Conservation (phyloP, 2,797 vertebrate genomes). For the Ispidina picta region DNA sequence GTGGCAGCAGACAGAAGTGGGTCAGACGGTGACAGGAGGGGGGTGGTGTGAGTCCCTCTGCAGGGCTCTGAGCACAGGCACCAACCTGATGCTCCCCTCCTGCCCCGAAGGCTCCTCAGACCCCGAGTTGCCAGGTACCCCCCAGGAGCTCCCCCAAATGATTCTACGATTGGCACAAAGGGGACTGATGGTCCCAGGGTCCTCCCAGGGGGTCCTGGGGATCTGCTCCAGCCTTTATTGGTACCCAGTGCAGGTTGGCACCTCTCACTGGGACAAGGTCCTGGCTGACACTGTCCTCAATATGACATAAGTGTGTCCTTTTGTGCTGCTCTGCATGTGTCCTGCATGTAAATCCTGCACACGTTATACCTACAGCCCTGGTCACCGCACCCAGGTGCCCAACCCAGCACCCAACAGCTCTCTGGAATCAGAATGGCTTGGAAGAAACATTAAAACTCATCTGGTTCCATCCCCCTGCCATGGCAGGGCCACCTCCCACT, state of each 20-base stretch:
- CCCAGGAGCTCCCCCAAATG: neutral
- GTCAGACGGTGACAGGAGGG: neutral
- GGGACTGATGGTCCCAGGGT: neutral
- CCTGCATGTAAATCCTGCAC: neutral
- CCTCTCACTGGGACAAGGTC: neutral
- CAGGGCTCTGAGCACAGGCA: neutral
- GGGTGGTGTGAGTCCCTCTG: rapidly evolving
- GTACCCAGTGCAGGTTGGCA: neutral
- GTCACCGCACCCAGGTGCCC: rapidly evolving
- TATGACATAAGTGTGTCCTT: rapidly evolving
- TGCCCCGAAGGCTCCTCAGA: rapidly evolving
- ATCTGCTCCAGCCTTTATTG: rapidly evolving
- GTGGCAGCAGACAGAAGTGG: neutral
- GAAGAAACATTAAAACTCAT: neutral
- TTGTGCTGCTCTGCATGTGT: neutral
- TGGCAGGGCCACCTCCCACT: neutral
- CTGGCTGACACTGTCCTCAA: neutral
- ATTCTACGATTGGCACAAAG: rapidly evolving
- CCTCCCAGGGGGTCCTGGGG: neutral
- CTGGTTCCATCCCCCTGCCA: neutral
- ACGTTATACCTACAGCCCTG: rapidly evolving
- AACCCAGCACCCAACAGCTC: neutral
- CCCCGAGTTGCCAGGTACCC: no score
- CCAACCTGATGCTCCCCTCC: neutral
- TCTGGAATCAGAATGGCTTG: neutral